These are phyloP conservation scores for Lynx canadensis DNA, from an alignment of 2,113 vertebrate species.

Conservation along the genomic window DNA sequence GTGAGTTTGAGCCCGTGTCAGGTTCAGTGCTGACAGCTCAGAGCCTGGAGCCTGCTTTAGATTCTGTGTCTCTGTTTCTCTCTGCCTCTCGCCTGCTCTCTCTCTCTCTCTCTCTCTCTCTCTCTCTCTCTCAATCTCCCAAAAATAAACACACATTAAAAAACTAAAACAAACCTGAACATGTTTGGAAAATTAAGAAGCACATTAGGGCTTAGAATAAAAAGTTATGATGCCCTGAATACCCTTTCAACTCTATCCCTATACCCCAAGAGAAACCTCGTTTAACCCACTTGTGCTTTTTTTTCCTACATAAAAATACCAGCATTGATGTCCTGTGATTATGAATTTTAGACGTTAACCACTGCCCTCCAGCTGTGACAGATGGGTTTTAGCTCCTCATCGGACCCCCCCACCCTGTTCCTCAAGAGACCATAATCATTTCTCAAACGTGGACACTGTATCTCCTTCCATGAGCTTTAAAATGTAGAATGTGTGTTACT, in stretches of 20 bases:
- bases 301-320: background rate
- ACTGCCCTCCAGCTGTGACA: background rate
- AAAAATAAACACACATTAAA: background rate
- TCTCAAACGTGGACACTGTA: background rate
- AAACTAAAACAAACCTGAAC: background rate
- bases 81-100: background rate
- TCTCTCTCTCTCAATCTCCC: background rate
- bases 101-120: background rate
- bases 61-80: background rate
- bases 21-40: background rate
- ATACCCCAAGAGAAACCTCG: background rate
- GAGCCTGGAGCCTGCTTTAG: background rate
- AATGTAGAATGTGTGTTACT: background rate
- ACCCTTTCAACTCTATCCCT: background rate
- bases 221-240: background rate
- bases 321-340: background rate
- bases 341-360: background rate
- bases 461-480: background rate
- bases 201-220: background rate
- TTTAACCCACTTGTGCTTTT: background rate
- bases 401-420: background rate
- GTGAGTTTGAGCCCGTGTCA: background rate
- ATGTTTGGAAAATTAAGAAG: background rate
- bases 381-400: background rate
- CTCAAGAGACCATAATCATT: rapidly evolving